Evolutionary conservation across 2,113 vertebrate species (phyloP), one percentile per base, ranked within the genome.

Genomic region (zebrafish (Danio rerio)): DNA sequence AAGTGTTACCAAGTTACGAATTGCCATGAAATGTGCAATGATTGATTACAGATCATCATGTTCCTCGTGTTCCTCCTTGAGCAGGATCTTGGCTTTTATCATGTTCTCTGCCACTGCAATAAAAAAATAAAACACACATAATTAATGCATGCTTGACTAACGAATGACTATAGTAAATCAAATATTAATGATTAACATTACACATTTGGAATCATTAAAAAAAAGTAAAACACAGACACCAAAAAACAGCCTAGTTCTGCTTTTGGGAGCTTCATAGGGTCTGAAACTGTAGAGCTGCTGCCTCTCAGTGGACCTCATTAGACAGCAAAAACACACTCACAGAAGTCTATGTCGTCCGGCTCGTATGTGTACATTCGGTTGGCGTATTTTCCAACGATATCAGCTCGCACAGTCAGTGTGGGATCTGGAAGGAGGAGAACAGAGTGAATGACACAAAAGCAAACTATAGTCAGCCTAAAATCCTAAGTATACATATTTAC

Each of bases 41-140:
- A 11, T 52, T 52, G 11, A 52, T 52, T 66, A 84, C 40, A 94
- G 88, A 63, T 95, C 93, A 1, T 10, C 18, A 21, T 88, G 88
- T 8, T 68, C 4, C 31, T 45, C 31, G 6, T 79, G 77, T 7
- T 42, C 31, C 1, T 18, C n/a, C 11, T 79, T 45, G 11, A 89
- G 20, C n/a, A 88, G 73, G 5, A 20, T 2, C 89, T 91, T 93
- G 59, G 87, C 93, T 88, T 83, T 90, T 31, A 81, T 88, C 92
- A 93, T 93, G 88, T 93, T 95, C 58, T 87, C 1, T 5, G 11
- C 45, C 91, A 94, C 93, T 94, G 87, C n/a, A 70, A 61, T 16
- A 83, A 66, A 77, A 20, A 85, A 83, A 66, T 73, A 20, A 85
- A n/a, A 82, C 12, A 68, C 20, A 12, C 9, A 63, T 13, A 2